Conservation (phyloP, 2,888 invertebrate species). For the Charanyca ferruginea region DNA sequence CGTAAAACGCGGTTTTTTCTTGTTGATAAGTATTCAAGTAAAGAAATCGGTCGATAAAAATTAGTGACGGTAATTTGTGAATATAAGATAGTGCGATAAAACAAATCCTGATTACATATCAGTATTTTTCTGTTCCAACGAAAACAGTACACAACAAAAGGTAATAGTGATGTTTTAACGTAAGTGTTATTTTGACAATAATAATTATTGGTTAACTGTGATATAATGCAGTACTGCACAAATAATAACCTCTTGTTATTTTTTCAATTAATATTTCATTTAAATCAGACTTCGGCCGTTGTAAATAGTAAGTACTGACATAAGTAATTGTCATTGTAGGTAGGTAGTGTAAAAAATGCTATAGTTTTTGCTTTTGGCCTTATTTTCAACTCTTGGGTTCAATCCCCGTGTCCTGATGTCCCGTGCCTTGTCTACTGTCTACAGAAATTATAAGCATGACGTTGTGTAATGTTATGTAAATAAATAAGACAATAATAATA, state of each 20-base stretch:
- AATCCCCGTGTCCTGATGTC: no score
- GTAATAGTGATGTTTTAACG: conserved; percentile 8
- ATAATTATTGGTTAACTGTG: conserved; percentile 4
- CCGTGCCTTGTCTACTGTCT: no score
- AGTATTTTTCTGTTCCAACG: conserved; percentile 20
- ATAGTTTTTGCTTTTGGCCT: no score
- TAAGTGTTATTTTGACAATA: neutral
- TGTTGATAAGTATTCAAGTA: conserved; percentile 24
- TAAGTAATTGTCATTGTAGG: neutral
- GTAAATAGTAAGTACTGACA: conserved; percentile 33
- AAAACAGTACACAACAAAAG: conserved; percentile 14
- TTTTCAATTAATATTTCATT: conserved; percentile 34
- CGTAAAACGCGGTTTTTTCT: conserved; percentile 4
- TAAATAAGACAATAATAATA: neutral
- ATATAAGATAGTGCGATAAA: conserved; percentile 48
- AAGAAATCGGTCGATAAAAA: conserved; percentile 42
- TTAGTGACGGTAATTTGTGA: conserved; percentile 35
- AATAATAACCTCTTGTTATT: conserved; percentile 39
- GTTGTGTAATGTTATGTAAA: neutral
- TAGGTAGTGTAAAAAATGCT: neutral
- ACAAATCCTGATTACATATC: conserved; percentile 45
- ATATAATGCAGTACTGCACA: conserved; percentile 42
- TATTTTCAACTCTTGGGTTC: no score
- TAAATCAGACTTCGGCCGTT: conserved; percentile 35
- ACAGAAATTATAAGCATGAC: neutral